phyloP scores from a whole-genome alignment of 2,797 vertebrate species.

The Centropyge bicolor region DNA sequence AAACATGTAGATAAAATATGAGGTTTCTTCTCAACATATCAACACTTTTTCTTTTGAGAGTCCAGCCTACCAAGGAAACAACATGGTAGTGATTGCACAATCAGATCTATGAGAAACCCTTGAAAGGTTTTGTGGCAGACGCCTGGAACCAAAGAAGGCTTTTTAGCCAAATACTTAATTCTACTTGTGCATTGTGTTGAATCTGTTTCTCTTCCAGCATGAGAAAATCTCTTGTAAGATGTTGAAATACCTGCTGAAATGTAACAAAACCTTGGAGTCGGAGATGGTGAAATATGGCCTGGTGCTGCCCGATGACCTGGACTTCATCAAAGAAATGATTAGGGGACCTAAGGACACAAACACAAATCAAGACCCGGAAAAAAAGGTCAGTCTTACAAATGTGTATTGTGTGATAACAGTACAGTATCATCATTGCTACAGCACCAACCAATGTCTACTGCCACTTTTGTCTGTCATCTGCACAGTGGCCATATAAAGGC shows the following conservation, averaged over 20 bases:
- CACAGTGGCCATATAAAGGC: slow-evolving; percentile 86
- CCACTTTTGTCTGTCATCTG: slow-evolving; percentile 1
- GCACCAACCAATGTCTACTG: background rate
- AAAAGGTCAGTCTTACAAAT: slow-evolving; percentile 42
- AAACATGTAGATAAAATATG: too few species aligned
- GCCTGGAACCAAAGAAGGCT: too few species aligned
- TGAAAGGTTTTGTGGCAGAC: too few species aligned
- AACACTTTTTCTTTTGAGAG: too few species aligned
- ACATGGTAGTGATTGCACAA: too few species aligned
- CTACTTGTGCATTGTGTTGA: background rate
- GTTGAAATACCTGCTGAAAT: slow-evolving; percentile 89
- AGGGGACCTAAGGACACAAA: slow-evolving; percentile 73
- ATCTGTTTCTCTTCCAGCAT: slow-evolving; percentile 78
- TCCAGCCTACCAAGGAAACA: too few species aligned
- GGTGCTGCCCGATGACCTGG: slow-evolving; percentile 82
- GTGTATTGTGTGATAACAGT: background rate
- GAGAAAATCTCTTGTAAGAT: slow-evolving; percentile 87
- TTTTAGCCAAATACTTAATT: background rate
- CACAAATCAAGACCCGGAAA: background rate
- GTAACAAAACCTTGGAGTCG: slow-evolving; percentile 84
- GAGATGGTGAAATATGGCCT: slow-evolving; percentile 75
- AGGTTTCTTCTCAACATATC: too few species aligned
- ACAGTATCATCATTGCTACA: rapidly evolving
- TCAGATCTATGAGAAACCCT: too few species aligned
- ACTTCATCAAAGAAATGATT: slow-evolving; percentile 92